A percentile compares a stretch with the other conserved stretches of the same genome.
These are phyloP conservation scores for Avahi laniger DNA, from an alignment of 2,797 vertebrate species.

Conservation along the genomic window DNA sequence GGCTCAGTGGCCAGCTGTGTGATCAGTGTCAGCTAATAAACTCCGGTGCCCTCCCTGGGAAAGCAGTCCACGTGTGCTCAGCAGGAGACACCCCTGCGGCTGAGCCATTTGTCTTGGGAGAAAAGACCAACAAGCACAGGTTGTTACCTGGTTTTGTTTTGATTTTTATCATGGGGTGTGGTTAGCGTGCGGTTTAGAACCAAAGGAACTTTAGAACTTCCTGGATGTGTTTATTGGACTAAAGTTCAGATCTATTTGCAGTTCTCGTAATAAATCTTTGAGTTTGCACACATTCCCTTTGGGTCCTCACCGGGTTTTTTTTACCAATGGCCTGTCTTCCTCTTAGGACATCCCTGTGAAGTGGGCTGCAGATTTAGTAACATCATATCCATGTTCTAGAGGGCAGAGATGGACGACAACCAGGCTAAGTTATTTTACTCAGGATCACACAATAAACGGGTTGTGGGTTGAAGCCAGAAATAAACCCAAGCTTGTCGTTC, in stretches of 20 bases:
- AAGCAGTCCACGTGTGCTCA: not conserved
- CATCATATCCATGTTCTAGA: not conserved
- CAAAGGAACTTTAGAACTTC: conserved; percentile 23
- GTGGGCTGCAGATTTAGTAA: not conserved
- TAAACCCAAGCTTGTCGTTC: not conserved
- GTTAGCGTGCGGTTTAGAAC: not conserved
- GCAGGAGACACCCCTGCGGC: not conserved
- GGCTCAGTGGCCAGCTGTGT: not conserved
- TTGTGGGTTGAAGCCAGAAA: conserved; percentile 19
- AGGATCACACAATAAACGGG: not conserved
- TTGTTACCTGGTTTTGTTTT: conserved; percentile 59
- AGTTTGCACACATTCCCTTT: not conserved
- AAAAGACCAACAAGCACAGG: not conserved
- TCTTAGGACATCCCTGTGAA: not conserved
- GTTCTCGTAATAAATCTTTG: not conserved
- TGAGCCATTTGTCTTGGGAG: not conserved
- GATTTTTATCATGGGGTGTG: conserved; percentile 58
- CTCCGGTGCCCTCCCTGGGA: not conserved
- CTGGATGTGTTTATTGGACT: not conserved
- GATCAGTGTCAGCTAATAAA: not conserved
- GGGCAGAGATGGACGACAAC: not conserved
- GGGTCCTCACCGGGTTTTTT: not conserved
- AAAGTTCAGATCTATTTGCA: conserved; percentile 43
- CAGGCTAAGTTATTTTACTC: not conserved
- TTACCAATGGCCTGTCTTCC: not conserved